Evolutionary conservation across 1,140 invertebrate genomes (phyloP).

Genomic region (Monomorium pharaonis): DNA sequence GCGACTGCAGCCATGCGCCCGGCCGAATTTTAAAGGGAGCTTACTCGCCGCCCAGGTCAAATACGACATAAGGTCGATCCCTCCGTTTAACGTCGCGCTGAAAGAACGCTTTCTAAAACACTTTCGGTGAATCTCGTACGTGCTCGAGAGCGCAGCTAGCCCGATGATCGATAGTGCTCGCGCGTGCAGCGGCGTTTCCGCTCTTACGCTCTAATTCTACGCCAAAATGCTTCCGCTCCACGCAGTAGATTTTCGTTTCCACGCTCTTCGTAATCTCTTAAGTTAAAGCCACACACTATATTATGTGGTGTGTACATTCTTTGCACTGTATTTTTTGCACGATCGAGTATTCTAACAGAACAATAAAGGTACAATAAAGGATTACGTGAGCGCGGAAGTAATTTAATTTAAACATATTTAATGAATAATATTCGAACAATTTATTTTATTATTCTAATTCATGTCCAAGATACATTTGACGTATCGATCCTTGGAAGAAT

Average conservation of each 20-base stretch:
- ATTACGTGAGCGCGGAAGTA: too few species aligned
- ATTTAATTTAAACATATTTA: too few species aligned
- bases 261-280: not conserved
- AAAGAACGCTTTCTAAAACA: slow-evolving; percentile 52
- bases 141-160: slow-evolving; percentile 26
- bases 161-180: slow-evolving; percentile 46
- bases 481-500: too few species aligned
- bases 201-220: slow-evolving; percentile 50
- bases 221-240: not conserved
- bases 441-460: not conserved
- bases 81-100: slow-evolving; percentile 36
- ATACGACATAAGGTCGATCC: slow-evolving; percentile 31
- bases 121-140: slow-evolving; percentile 46
- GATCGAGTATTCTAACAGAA: not conserved
- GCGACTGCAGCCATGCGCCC: not conserved
- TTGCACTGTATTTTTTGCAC: not conserved
- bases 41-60: slow-evolving; percentile 17
- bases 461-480: not conserved
- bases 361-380: too few species aligned
- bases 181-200: slow-evolving; percentile 16
- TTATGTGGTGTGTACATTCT: not conserved
- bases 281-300: not conserved
- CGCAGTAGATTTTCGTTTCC: not conserved
- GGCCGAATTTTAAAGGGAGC: slow-evolving; percentile 63
- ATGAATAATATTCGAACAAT: too few species aligned